A percentile compares a stretch with the other conserved stretches of the same genome.
Conservation (phyloP, 2,113 vertebrate species). For the Anarhynchus alexandrinus region DNA sequence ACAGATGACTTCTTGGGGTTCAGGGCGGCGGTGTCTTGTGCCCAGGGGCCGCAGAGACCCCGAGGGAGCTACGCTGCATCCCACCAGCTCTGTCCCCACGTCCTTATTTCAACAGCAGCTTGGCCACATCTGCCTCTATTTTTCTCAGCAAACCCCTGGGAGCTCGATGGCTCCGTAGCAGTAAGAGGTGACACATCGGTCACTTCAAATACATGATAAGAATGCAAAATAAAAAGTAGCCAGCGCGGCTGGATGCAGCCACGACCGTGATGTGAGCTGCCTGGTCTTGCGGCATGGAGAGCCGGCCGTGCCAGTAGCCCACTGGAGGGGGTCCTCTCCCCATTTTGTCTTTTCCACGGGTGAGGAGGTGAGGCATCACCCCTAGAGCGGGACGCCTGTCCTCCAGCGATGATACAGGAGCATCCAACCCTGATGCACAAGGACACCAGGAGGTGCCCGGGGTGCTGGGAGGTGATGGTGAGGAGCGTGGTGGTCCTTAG, state of each 20-base stretch:
- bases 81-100: neutral
- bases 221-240: neutral
- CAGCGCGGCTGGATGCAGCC: neutral
- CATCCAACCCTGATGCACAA: neutral
- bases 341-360: neutral
- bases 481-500: neutral
- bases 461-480: neutral
- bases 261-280: rapidly evolving
- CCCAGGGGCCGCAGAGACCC: neutral
- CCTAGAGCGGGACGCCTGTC: neutral
- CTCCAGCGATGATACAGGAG: neutral
- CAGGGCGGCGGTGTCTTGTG: rapidly evolving
- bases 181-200: rapidly evolving
- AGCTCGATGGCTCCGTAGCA: neutral
- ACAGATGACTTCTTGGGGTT: neutral
- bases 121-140: neutral
- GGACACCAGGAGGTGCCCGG: neutral
- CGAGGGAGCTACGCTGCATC: neutral
- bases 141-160: neutral
- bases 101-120: neutral
- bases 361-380: neutral
- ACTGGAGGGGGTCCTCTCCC: neutral
- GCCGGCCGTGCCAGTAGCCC: neutral
- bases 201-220: neutral
- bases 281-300: rapidly evolving